phyloP scores from a whole-genome alignment of 2,113 vertebrate genomes.

The Merops nubicus region DNA sequence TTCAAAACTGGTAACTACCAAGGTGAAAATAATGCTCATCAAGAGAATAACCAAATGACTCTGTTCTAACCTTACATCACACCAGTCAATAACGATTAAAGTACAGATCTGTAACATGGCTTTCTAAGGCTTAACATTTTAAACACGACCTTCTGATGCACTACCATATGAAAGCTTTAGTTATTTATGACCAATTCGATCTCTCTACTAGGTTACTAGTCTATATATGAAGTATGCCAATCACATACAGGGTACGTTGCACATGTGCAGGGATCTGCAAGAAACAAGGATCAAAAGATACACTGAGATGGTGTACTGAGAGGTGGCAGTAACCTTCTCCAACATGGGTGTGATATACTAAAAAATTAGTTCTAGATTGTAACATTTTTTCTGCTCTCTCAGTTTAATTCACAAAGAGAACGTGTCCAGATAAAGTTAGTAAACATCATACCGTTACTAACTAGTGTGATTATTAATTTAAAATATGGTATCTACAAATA shows the following conservation, averaged over 20 bases:
- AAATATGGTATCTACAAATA: not conserved
- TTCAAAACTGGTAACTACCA: not conserved
- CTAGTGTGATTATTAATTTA: not conserved
- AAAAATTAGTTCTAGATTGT: not conserved
- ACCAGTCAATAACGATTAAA: not conserved
- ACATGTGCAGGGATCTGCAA: not conserved
- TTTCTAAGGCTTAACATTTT: not conserved
- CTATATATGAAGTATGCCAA: not conserved
- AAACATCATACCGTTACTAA: not conserved
- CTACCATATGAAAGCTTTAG: not conserved
- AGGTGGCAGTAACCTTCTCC: not conserved
- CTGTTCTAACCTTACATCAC: not conserved
- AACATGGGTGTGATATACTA: accelerated
- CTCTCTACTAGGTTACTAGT: not conserved
- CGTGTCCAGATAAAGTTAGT: too few species aligned
- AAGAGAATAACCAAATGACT: not conserved
- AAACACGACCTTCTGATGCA: not conserved
- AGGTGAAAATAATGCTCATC: not conserved
- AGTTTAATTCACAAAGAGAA: too few species aligned
- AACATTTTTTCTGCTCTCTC: not conserved
- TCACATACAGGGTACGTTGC: not conserved
- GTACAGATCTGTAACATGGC: not conserved
- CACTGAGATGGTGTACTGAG: not conserved
- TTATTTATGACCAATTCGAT: not conserved
- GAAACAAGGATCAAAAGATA: not conserved